Base-by-base conservation (phyloP, 2,113 vertebrate genomes). In the Gulo gulo region DNA sequence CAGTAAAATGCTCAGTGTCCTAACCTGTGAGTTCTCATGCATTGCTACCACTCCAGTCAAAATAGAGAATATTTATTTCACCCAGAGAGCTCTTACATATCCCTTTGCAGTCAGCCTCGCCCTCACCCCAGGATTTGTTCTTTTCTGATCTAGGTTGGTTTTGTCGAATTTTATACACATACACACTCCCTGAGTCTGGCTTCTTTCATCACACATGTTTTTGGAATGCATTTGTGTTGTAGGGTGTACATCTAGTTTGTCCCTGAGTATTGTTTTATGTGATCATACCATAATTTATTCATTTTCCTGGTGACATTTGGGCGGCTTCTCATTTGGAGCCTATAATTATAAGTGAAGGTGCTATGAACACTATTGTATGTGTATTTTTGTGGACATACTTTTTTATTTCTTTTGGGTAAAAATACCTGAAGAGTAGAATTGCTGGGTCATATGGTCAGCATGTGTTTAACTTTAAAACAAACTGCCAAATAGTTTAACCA, bases 401-500 rank as follows among this genome's bases (percentile, higher is more conserved):
- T 90, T 95, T 94, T 14, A 80, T 87, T 90, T 47, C 52, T 52
- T 55, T 71, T 26, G 31, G 26, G 31, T 97, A 69, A 65, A 93
- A 88, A 63, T 92, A 69, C 4, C 26, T 83, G 23, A 63, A 61
- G 50, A 80, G 36, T 73, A 71, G 73, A 97, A 74, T 91, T 96
- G 16, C 34, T 82, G 7, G 7, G 6, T 96, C 78, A 79, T 45
- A 52, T 73, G 55, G 31, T 89, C 92, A 84, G 23, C 23, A 39
- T 84, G 59, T 88, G 2, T 85, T 95, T 93, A 82, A 78, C 29
- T 79, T 96, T 96, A 84, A 93, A 83, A 78, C 59, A 89, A 88
- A n/a, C 29, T 92, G 61, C 24, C 10, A 55, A n/a, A 29, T 86
- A 69, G 24, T 95, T 96, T 96, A 79, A 42, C 13, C 26, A 42